These are phyloP conservation scores for Rhea americana DNA, from an alignment of 2,113 vertebrate genomes.

Conservation along the genomic window DNA sequence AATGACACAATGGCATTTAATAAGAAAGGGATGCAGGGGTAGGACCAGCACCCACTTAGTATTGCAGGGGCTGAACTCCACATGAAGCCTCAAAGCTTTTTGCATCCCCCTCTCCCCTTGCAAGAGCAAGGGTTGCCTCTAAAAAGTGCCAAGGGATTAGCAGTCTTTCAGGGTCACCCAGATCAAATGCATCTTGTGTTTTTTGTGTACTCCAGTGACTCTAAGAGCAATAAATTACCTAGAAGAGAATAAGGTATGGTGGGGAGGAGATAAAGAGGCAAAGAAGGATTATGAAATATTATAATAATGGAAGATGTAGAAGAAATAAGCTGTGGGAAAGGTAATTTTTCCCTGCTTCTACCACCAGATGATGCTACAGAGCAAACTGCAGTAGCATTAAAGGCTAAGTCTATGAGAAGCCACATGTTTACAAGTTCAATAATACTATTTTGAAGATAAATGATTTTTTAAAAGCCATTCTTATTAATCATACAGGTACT, in stretches of 20 bases:
- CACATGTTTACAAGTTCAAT: neutral
- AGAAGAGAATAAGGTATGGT: neutral
- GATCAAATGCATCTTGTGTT: neutral
- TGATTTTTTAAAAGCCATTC: neutral
- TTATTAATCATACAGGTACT: neutral
- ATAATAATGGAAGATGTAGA: neutral
- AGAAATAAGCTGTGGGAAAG: neutral
- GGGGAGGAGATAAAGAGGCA: neutral
- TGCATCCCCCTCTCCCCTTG: neutral
- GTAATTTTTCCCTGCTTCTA: neutral
- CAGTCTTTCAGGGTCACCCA: neutral
- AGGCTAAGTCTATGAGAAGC: neutral
- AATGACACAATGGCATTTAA: neutral
- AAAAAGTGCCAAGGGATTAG: neutral
- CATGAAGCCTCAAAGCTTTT: neutral
- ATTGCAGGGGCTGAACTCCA: neutral
- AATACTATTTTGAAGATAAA: neutral
- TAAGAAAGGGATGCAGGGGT: neutral
- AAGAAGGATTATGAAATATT: neutral
- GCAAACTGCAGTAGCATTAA: neutral
- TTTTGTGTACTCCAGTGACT: neutral
- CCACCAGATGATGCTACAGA: slow-evolving; percentile 39
- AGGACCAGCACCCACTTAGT: fast-evolving
- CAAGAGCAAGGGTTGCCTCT: neutral
- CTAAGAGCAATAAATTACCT: neutral